A percentile compares a stretch with the other conserved stretches of the same genome.
Conservation (phyloP, 2,888 invertebrate genomes). For the Apamea crenata region DNA sequence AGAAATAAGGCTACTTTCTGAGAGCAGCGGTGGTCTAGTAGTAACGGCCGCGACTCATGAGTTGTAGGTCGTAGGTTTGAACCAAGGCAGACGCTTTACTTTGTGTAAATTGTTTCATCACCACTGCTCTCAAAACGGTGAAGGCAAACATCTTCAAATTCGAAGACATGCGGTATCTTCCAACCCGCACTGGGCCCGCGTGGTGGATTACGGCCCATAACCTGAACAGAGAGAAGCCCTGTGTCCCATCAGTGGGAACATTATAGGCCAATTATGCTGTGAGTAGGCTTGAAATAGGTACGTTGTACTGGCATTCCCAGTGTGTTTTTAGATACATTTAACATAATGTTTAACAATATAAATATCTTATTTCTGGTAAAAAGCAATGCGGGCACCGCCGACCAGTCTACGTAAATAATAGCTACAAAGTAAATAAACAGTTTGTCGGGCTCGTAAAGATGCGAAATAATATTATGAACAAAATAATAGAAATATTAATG, state of each 20-base stretch:
- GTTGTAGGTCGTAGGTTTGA: neutral
- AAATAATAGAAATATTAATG: neutral
- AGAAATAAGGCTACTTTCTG: neutral
- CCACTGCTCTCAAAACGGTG: neutral
- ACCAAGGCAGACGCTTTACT: neutral
- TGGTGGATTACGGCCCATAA: neutral
- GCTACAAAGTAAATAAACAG: constrained; percentile 16
- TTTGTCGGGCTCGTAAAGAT: neutral
- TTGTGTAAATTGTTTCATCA: neutral
- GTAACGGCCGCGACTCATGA: neutral
- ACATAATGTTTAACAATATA: neutral
- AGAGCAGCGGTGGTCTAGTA: neutral
- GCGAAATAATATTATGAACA: constrained; percentile 8
- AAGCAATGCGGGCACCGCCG: neutral
- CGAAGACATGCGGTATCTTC: neutral
- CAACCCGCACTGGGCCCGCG: neutral
- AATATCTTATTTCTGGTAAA: constrained; percentile 24
- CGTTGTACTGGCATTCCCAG: neutral
- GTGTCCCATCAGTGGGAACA: neutral
- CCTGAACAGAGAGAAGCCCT: neutral
- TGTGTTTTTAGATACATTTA: neutral
- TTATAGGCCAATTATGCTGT: neutral
- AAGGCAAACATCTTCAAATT: neutral
- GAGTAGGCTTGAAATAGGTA: neutral
- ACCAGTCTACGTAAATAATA: constrained; percentile 18